phyloP scores from a whole-genome alignment of 1,140 invertebrate species.

The Phocides pigmalion region DNA sequence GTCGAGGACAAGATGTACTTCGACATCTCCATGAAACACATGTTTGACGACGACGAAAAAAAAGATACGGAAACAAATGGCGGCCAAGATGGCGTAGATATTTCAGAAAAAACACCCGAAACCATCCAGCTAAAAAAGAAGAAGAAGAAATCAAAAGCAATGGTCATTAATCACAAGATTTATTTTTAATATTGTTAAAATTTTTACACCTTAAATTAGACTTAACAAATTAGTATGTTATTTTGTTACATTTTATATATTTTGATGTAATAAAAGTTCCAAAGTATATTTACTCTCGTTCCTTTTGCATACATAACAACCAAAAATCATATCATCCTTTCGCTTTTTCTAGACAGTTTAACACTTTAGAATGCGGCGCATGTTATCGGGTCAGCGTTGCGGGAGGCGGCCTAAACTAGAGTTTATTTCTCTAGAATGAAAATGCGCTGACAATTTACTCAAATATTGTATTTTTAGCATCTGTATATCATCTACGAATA shows the following conservation, averaged over 20 bases:
- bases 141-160: constrained; percentile 65
- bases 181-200: constrained; percentile 63
- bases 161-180: constrained; percentile 79
- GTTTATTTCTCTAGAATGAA: too few relatives aligned
- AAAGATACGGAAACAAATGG: constrained; percentile 32
- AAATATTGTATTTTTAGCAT: too few relatives aligned
- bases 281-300: background rate
- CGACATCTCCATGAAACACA: constrained; percentile 73
- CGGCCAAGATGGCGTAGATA: constrained; percentile 31
- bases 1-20: constrained; percentile 77
- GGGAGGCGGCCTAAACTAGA: too few relatives aligned
- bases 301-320: background rate
- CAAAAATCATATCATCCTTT: background rate
- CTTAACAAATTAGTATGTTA: constrained; percentile 1
- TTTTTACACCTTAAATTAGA: constrained; percentile 14
- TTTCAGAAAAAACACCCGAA: constrained; percentile 29
- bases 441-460: too few relatives aligned
- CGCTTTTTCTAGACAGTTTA: too few relatives aligned
- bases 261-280: background rate
- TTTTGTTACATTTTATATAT: constrained; percentile 11
- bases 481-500: too few relatives aligned
- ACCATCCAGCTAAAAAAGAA: constrained; percentile 22
- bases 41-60: constrained; percentile 53
- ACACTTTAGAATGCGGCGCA: too few relatives aligned
- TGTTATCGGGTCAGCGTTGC: too few relatives aligned